Evolutionary conservation across 2,888 invertebrate species (phyloP).

Genomic region (Aricia artaxerxes): DNA sequence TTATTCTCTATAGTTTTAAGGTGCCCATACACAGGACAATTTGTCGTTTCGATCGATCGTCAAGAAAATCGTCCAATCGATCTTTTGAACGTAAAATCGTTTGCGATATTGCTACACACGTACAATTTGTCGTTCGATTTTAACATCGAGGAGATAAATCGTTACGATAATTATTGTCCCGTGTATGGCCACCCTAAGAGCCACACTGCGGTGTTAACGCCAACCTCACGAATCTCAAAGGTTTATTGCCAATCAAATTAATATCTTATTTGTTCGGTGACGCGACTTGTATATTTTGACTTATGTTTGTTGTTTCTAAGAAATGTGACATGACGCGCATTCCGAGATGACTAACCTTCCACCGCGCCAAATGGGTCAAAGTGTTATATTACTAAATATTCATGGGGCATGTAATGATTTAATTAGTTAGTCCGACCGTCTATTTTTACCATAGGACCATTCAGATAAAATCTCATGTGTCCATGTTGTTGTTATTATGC

Average conservation of each 20-base stretch:
- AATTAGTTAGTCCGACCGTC: neutral
- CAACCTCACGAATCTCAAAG: neutral
- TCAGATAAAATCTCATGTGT: neutral
- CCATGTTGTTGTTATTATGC: neutral
- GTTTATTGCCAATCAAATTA: slow-evolving; percentile 1
- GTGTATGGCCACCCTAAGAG: no score
- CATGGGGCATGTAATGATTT: slow-evolving; percentile 18
- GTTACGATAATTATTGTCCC: no score
- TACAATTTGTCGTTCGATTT: no score
- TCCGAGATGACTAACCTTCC: slow-evolving; percentile 32
- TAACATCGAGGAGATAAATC: no score
- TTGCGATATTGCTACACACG: no score
- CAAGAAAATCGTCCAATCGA: no score
- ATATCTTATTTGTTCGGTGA: slow-evolving; percentile 20
- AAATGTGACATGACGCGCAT: slow-evolving; percentile 31
- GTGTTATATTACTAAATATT: slow-evolving; percentile 26
- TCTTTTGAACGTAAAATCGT: no score
- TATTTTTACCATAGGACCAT: neutral
- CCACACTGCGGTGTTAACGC: no score
- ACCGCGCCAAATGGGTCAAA: slow-evolving; percentile 33
- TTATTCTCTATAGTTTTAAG: no score
- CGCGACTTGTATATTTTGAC: slow-evolving; percentile 11
- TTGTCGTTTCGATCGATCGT: no score
- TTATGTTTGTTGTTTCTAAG: slow-evolving; percentile 29
- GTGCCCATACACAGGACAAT: no score